These are phyloP conservation scores for Araneus ventricosus DNA, from an alignment of 1,140 invertebrate genomes.

Conservation along the genomic window DNA sequence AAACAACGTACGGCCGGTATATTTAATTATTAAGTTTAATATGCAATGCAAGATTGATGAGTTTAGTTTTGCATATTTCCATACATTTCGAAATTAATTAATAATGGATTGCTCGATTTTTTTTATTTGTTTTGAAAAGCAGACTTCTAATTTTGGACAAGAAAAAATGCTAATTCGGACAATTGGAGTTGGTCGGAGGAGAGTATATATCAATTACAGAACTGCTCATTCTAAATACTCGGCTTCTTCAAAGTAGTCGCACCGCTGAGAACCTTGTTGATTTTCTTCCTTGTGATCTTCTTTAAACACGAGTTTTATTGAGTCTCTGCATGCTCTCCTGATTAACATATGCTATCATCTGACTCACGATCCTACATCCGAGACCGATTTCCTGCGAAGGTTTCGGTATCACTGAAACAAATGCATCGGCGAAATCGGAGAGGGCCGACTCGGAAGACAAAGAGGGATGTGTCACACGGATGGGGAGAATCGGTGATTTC, in stretches of 20 bases:
- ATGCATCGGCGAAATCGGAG: constrained; percentile 17
- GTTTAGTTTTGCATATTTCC: too few species aligned
- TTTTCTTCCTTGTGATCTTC: background rate
- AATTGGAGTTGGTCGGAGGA: too few species aligned
- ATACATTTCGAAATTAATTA: too few species aligned
- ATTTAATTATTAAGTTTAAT: too few species aligned
- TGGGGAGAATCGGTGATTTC: background rate
- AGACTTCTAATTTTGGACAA: too few species aligned
- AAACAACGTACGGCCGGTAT: too few species aligned
- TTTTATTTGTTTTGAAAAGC: too few species aligned
- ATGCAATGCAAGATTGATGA: too few species aligned
- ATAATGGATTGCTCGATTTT: too few species aligned
- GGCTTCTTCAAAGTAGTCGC: background rate
- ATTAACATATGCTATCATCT: constrained; percentile 52
- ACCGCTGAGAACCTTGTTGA: background rate
- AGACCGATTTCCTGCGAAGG: constrained; percentile 55
- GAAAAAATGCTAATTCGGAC: too few species aligned
- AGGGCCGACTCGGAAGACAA: background rate
- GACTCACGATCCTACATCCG: constrained; percentile 4
- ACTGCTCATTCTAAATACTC: background rate
- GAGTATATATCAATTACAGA: too few species aligned
- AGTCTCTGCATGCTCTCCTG: background rate
- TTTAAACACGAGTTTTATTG: background rate
- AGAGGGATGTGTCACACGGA: background rate
- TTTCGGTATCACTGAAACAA: constrained; percentile 21